Evolutionary conservation across 2,113 vertebrate species (phyloP), one percentile per base, ranked within the genome.

Genomic region (Stercorarius parasiticus): DNA sequence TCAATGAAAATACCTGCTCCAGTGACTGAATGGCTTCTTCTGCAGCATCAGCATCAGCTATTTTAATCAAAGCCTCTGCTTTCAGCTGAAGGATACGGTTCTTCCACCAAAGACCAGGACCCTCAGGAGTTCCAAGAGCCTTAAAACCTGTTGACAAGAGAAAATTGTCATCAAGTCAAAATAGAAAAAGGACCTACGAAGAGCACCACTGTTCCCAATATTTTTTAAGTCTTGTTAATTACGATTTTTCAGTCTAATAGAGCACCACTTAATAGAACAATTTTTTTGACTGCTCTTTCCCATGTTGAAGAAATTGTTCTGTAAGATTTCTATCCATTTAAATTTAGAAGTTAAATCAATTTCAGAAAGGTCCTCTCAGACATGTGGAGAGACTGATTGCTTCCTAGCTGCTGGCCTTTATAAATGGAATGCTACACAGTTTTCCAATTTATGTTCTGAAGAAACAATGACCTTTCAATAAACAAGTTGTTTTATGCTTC

Each of bases 21-120:
- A 99, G 98, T 27, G 96, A 97, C 86, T 96, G 93, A 82, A 99
- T 82, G 53, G 99, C 99, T 95, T 99, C 98, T 58, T 99, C 98
- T 78, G 98, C 98, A 98, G 98, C 97, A 34, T 96, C 97, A 66
- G 89, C 93, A 81, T 96, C 98, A 74, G 85, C 97, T 87, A 97
- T 98, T 97, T 98, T 98, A 85, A 99, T 97, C 94, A 99, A 97
- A 78, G 98, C 97, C 86, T 99, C 98, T 45, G 98, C 97, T 97
- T 98, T 99, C 95, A 99, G 36, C 82, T 52, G 97, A 65, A 99
- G 98, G 98, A 95, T 95, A 96, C 96, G 87, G 91, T 97, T 96
- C 94, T 98, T 98, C 98, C 98, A 96, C 91, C 27, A 56, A 74
- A 93, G 87, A 78, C 36, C 81, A 56, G 72, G 32, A 25, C 66